These are phyloP conservation scores for Cheiracanthium punctorium DNA, from an alignment of 2,888 invertebrate genomes.

Conservation along the genomic window DNA sequence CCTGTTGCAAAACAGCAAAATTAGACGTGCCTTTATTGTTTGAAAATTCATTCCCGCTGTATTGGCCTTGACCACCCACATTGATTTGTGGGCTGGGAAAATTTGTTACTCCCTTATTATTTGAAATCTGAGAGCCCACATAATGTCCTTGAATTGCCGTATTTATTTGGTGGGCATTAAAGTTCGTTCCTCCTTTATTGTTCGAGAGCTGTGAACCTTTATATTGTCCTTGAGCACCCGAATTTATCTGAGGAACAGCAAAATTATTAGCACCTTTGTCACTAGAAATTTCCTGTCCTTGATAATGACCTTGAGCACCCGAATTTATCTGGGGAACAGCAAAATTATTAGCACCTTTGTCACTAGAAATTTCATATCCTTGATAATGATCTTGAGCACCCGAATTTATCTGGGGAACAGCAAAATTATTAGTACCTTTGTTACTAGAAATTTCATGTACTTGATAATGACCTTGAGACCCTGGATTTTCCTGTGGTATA, in stretches of 20 bases:
- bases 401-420: neutral
- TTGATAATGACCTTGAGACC: too few relatives aligned
- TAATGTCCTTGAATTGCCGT: neutral
- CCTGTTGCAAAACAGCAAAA: neutral
- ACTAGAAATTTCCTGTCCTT: neutral
- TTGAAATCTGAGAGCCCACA: neutral
- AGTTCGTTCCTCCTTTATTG: neutral
- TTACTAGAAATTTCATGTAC: too few relatives aligned
- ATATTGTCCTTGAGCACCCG: neutral
- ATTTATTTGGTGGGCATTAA: neutral
- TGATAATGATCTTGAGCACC: neutral
- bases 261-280: neutral
- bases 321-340: neutral
- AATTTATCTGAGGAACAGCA: neutral
- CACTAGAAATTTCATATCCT: neutral
- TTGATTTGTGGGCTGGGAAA: neutral
- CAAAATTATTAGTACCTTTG: too few relatives aligned
- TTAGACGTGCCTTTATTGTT: neutral
- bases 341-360: neutral
- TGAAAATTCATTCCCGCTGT: neutral
- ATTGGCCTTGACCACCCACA: neutral
- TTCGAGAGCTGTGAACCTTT: neutral
- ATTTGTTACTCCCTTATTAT: neutral
- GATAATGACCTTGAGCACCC: neutral
- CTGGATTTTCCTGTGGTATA: too few relatives aligned